These are phyloP conservation scores for Acrobasis consociella DNA, from an alignment of 2,888 invertebrate genomes.

Conservation along the genomic window DNA sequence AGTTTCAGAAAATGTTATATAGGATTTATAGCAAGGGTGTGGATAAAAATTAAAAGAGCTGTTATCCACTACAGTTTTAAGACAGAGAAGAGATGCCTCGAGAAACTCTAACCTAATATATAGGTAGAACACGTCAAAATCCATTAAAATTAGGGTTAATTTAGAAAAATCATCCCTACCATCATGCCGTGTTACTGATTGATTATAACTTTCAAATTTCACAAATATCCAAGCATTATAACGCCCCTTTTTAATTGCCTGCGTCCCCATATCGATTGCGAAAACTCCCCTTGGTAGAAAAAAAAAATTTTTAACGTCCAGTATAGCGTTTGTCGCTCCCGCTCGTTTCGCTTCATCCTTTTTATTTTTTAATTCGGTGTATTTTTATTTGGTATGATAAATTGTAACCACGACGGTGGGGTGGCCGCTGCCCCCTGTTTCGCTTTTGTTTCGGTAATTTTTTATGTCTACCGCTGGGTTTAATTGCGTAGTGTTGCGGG, in stretches of 20 bases:
- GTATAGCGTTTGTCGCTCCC: conserved; percentile 61
- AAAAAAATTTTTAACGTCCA: conserved; percentile 63
- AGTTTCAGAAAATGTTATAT: no score
- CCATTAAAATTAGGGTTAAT: not conserved
- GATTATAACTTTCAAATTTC: conserved; percentile 39
- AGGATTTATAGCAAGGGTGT: no score
- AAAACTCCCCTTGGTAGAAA: conserved; percentile 47
- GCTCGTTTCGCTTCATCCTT: conserved; percentile 69
- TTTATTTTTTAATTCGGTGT: conserved; percentile 79
- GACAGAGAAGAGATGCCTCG: no score
- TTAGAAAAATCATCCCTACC: not conserved
- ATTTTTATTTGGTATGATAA: conserved; percentile 83
- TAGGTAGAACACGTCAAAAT: not conserved
- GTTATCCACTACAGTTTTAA: no score
- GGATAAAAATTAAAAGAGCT: no score
- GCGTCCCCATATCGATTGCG: conserved; percentile 33
- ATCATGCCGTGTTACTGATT: not conserved
- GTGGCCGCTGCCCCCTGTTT: conserved; percentile 48
- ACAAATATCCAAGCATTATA: conserved; percentile 48
- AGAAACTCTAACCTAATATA: no score
- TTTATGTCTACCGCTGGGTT: conserved; percentile 79
- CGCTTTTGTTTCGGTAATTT: conserved; percentile 81
- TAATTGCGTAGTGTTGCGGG: conserved; percentile 77
- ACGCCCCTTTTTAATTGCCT: conserved; percentile 50
- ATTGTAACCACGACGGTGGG: conserved; percentile 71